Base-by-base conservation (phyloP, 2,113 vertebrate genomes). In the Acrocephalus kingi region DNA sequence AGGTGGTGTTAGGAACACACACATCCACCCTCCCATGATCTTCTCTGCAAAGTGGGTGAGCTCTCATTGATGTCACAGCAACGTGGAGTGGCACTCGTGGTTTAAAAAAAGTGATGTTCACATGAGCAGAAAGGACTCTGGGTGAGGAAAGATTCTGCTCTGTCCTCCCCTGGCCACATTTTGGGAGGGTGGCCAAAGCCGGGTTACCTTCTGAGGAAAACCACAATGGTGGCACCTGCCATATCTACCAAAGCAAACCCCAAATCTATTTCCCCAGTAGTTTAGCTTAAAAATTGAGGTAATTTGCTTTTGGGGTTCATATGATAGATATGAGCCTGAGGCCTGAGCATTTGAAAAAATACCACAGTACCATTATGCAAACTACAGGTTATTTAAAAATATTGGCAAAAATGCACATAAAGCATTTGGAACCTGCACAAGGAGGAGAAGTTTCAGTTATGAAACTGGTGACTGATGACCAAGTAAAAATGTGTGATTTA, bases 11-110 rank as follows among this genome's bases (percentile, higher is more conserved):
- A 0, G 2, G 79, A 68, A 92, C 61, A 52, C 76, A 83, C 30
- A 4, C 39, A 73, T 73, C 79, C 78, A 45, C 46, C 52, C 39
- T 94, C 22, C 76, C 6, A 0, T 0, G 0, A 8, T 2, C 58
- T 22, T 1, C 75, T 73, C 63, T 30, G 76, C 46, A 59, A 84
- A 74, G 31, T 9, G 43, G 37, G n/a, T 20, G 41, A 48, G 52
- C 76, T 24, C 39, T 13, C 35, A 73, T 0, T 27, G 28, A 41
- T 11, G n/a, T 22, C 71, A 49, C 74, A 37, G 62, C 24, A 64
- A 64, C 0, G 4, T 4, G 17, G 19, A 73, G 61, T 0, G 0
- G 45, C 28, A 31, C 33, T 18, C 0, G 18, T 0, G 1, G 31
- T 7, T 35, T 23, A 16, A 41, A 46, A 49, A 33, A 73, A 17